Conservation (phyloP, 2,113 vertebrate genomes). For the Upupa epops region DNA sequence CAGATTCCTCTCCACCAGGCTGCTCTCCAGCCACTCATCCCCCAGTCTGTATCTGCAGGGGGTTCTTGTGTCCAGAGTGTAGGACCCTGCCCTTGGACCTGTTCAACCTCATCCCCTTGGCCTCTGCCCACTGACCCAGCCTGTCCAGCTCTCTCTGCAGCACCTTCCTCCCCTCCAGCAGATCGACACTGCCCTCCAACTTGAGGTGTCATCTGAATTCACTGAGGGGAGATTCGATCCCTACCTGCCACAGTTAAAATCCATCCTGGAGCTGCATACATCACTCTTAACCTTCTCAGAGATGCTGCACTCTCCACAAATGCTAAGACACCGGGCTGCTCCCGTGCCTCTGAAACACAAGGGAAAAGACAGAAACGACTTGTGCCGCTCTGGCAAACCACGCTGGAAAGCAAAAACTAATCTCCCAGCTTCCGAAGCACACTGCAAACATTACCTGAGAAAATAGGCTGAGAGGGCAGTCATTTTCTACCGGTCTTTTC, state of each 20-base stretch:
- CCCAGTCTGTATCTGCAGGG: too few species aligned
- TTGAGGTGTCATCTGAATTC: too few species aligned
- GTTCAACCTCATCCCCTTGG: too few species aligned
- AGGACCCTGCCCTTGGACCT: too few species aligned
- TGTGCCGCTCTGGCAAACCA: neutral
- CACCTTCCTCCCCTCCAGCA: too few species aligned
- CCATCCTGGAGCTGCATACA: neutral
- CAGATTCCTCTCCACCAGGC: too few species aligned
- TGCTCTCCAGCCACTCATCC: too few species aligned
- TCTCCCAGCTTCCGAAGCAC: neutral
- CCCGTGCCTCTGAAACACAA: neutral
- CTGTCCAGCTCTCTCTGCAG: too few species aligned
- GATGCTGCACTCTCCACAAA: neutral
- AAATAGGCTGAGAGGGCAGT: neutral
- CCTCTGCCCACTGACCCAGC: too few species aligned
- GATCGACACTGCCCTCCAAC: too few species aligned
- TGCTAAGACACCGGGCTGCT: neutral
- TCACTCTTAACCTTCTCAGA: neutral
- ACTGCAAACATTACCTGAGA: neutral
- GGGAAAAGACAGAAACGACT: neutral
- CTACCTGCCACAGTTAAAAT: neutral
- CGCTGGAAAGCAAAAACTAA: neutral
- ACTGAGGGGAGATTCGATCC: too few species aligned
- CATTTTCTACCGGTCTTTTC: neutral
- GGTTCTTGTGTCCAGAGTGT: too few species aligned